Conservation (phyloP, 2,888 invertebrate genomes). For the Lysandra bellargus region DNA sequence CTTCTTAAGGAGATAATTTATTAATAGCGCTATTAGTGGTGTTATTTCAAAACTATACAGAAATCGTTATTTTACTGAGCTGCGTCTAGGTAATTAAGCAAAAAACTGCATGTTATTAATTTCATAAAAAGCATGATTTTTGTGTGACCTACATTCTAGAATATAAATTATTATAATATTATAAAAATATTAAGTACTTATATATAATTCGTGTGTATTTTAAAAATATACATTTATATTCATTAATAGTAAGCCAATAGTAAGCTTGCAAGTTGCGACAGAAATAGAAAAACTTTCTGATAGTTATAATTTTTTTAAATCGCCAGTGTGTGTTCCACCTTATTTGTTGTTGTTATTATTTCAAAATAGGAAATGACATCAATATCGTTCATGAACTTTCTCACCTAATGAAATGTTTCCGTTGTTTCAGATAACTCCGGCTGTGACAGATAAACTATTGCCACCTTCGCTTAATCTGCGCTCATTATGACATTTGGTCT, state of each 20-base stretch:
- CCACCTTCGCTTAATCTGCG: slow-evolving; percentile 37
- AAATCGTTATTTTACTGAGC: no score
- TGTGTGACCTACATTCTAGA: background rate
- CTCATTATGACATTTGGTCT: slow-evolving; percentile 32
- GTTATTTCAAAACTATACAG: background rate
- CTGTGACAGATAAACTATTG: slow-evolving; percentile 31
- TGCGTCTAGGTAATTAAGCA: no score
- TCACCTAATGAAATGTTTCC: slow-evolving; percentile 29
- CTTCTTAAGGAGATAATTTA: background rate
- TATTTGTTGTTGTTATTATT: background rate
- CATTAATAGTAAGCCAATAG: background rate
- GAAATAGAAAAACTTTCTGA: no score
- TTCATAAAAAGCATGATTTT: background rate
- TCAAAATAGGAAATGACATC: slow-evolving; percentile 12
- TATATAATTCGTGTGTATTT: no score
- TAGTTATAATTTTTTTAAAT: background rate
- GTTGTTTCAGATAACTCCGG: slow-evolving; percentile 31
- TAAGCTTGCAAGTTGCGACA: background rate
- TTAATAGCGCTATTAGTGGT: background rate
- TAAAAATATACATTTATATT: background rate
- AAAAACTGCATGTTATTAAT: background rate
- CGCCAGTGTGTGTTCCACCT: background rate
- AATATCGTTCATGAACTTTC: slow-evolving; percentile 22
- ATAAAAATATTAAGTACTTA: no score
- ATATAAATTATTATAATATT: background rate